Conservation (phyloP, 2,888 invertebrate genomes). For the Amphiduros pacificus region DNA sequence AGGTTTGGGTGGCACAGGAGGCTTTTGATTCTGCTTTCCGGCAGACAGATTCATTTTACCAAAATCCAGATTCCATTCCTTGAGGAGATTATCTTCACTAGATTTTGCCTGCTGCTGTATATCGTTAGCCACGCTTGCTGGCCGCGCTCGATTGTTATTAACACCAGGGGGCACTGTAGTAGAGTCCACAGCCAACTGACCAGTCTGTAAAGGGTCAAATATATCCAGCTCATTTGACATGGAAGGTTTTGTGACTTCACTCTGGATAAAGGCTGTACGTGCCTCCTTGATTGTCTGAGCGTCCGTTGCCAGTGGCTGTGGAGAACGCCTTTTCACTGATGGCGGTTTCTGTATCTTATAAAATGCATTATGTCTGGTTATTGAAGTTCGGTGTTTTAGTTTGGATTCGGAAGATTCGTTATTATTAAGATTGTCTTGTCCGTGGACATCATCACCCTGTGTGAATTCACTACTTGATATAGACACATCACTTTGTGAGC, state of each 20-base stretch:
- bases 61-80: constrained; percentile 33
- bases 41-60: constrained; percentile 9
- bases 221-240: constrained; percentile 14
- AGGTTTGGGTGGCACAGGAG: no score
- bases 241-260: constrained; percentile 11
- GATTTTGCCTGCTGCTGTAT: neutral
- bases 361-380: constrained; percentile 18
- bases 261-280: constrained; percentile 26
- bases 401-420: neutral
- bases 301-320: constrained; percentile 20
- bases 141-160: neutral
- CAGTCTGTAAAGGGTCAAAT: constrained; percentile 33
- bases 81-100: constrained; percentile 29
- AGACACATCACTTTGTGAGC: no score
- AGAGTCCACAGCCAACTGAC: constrained; percentile 28
- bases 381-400: constrained; percentile 11
- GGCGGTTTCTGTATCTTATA: constrained; percentile 14
- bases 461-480: no score
- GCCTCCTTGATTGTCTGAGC: constrained; percentile 27
- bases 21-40: no score
- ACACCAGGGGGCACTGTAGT: neutral
- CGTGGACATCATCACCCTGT: no score
- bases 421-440: no score
- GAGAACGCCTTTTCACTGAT: constrained; percentile 6
- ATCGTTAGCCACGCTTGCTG: constrained; percentile 2